Base-by-base conservation (phyloP, 2,113 vertebrate species). In the Petrocephalus microphthalmus region DNA sequence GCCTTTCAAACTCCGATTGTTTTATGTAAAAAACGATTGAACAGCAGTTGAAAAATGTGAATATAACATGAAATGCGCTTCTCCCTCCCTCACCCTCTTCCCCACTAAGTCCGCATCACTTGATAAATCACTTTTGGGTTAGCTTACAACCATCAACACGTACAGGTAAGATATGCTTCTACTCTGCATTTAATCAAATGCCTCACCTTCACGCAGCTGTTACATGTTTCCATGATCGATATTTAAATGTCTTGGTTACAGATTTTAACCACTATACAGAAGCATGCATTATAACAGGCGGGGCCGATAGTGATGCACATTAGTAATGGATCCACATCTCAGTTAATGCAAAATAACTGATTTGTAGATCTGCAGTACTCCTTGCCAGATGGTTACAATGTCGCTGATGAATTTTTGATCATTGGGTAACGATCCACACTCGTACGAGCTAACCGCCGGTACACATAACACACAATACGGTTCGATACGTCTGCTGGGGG, bases 51-150 rank as follows among this genome's bases (percentile, higher is more conserved):
- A 84, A 78, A 88, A 60, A 88, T 88, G 87, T 88, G 87, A 88
- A 83, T 84, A 83, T 53, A 88, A 47, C 33, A 45, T 37, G 87
- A 57, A 57, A 84, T 60, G 4, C 87, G 78, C 53, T 49, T 81
- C 74, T 88, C 87, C 87, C 87, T 88, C 87, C 87, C 87, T 88
- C 54, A 83, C 87, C 87, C 87, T 88, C 52, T 83, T 83, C 78
- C 87, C 87, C 78, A 84, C 47, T 88, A 53, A 81, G 74, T 84
- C 54, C 54, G 87, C 64, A 78, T 22, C 47, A 78, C 85, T 87
- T 60, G 51, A 78, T 54, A 56, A 82, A 57, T 45, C 53, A 88
- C 53, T 83, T 87, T 52, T 83, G 52, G 51, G 47, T 88, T 87
- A 29, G 86, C 86, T 54, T 29, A 87, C 86, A 53, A 22, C 47